Percentiles rank a stretch among this genome's conserved stretches.
phyloP scores from a whole-genome alignment of 2,888 invertebrate genomes.

The Epirrhoe tristata region DNA sequence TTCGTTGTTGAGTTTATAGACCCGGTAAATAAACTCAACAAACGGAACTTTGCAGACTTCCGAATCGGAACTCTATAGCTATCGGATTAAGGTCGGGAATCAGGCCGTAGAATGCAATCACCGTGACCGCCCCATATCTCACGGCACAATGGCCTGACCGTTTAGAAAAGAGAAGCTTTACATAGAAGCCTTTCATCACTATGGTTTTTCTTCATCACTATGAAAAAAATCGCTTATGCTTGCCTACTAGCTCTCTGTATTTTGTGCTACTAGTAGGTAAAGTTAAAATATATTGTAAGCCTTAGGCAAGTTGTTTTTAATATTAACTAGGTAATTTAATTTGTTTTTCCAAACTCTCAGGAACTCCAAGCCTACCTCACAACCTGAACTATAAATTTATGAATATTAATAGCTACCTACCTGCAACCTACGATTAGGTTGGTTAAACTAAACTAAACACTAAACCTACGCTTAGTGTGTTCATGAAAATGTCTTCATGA shows the following conservation, averaged over 20 bases:
- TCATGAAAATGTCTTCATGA: no score
- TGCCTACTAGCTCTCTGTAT: no score
- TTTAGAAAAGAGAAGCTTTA: conserved; percentile 5
- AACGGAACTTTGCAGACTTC: conserved; percentile 31
- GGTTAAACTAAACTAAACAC: not conserved
- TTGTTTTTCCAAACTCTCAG: no score
- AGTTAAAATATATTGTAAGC: no score
- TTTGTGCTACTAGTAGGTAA: no score
- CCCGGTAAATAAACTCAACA: conserved; percentile 38
- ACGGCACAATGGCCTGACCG: conserved; percentile 40
- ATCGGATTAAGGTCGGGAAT: conserved; percentile 34
- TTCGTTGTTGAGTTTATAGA: no score
- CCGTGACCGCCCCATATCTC: conserved; percentile 43
- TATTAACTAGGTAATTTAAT: no score
- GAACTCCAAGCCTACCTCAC: not conserved
- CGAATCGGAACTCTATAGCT: conserved; percentile 36
- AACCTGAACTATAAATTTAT: not conserved
- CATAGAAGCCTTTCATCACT: not conserved
- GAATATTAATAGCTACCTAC: not conserved
- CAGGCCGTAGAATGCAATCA: conserved; percentile 34
- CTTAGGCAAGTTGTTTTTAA: no score
- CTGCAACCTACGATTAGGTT: not conserved
- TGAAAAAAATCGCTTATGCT: no score
- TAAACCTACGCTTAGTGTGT: no score
- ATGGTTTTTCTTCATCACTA: not conserved